Base-by-base conservation (phyloP, 2,113 vertebrate genomes). In the Perognathus longimembris region DNA sequence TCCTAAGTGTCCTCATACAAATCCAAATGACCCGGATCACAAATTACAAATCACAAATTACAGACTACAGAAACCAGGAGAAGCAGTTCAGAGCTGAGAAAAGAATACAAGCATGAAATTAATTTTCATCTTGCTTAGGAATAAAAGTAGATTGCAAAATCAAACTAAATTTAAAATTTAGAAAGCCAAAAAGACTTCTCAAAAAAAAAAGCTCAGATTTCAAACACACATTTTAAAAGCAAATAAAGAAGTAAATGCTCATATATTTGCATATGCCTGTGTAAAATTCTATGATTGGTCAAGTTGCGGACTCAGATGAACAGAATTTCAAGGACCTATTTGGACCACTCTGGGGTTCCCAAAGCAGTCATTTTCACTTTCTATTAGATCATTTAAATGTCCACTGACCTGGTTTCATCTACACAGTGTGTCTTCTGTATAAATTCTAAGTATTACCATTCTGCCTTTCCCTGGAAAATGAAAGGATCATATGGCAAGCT, bases 81-180 rank as follows among this genome's bases (percentile, higher is more conserved):
- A 93, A 85, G 34, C 1, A 42, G 38, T 42, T 70, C 24, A 74
- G 30, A 73, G 40, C 79, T 63, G 42, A 45, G 36, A 83, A 89
- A 81, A 88, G 30, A 86, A 32, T 1, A 59, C 32, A 34, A 38
- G 12, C 3, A 3, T 80, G 21, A 89, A 95, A 89, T 73, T 81
- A 83, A 79, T 77, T 87, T 26, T 32, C 24, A 77, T n/a, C 7
- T 3, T 7, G 32, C 17, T 45, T 81, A 64, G 85, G 75, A 89
- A 75, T 36, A 79, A 89, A 94, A 89, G 30, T 63, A 7, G 34
- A 91, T 20, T 36, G 12, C 59, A 50, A 90, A 89, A 88, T 15
- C 14, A 7, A 91, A 86, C 80, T 92, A 71, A 85, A 89, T 59
- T 69, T 87, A 86, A 89, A 95, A 57, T 77, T 78, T 69, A 84